These are phyloP conservation scores for Rhodophaea formosa DNA, from an alignment of 2,888 invertebrate species.

Conservation along the genomic window DNA sequence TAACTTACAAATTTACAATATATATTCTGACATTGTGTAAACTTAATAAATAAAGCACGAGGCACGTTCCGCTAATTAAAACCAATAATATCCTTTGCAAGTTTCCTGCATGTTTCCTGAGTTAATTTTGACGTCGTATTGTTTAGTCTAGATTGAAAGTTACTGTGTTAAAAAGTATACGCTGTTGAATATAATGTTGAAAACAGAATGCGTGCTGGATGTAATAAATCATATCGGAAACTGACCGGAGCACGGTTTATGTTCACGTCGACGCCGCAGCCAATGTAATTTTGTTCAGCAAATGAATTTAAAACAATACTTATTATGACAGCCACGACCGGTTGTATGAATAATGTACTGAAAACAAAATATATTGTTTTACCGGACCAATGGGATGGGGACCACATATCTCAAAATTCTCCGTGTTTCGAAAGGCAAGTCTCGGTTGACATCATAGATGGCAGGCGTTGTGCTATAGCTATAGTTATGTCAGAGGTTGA, in stretches of 20 bases:
- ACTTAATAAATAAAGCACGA: neutral
- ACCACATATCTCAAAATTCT: no score
- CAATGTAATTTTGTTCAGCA: slow-evolving; percentile 1
- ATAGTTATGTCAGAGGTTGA: no score
- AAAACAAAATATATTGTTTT: neutral
- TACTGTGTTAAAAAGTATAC: neutral
- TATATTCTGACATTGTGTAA: neutral
- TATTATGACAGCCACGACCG: slow-evolving; percentile 11
- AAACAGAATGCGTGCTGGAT: neutral
- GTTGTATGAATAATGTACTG: neutral
- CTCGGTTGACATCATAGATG: no score
- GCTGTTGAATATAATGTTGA: neutral
- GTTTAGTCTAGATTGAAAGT: neutral
- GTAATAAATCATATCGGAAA: slow-evolving; percentile 15
- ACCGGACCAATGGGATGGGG: no score
- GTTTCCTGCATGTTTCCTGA: neutral
- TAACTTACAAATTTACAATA: neutral
- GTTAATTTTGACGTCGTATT: neutral
- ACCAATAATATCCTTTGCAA: neutral
- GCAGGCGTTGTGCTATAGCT: no score
- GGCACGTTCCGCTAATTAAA: neutral
- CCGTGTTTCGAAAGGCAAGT: no score
- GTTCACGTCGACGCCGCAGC: slow-evolving; percentile 1
- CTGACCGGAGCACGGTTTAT: slow-evolving; percentile 5
- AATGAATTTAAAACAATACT: slow-evolving; percentile 13